phyloP scores from a whole-genome alignment of 2,113 vertebrate genomes.

The Serinus canaria region DNA sequence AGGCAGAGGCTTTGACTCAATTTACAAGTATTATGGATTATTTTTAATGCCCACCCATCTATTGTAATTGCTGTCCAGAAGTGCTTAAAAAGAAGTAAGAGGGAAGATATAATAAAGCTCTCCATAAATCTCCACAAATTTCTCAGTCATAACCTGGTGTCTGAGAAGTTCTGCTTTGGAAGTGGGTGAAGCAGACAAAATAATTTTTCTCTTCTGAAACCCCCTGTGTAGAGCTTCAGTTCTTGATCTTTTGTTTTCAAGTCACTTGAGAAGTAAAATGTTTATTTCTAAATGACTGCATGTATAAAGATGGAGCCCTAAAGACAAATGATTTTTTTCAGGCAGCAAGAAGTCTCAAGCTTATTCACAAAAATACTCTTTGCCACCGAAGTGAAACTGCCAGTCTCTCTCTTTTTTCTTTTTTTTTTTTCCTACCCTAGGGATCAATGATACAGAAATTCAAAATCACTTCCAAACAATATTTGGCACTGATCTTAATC shows the following conservation, averaged over 20 bases:
- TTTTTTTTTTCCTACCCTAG: background rate
- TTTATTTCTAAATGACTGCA: background rate
- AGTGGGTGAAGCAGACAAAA: background rate
- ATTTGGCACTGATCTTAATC: conserved; percentile 16
- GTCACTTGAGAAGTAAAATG: background rate
- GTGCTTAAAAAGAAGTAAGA: background rate
- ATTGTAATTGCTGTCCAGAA: background rate
- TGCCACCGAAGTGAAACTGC: background rate
- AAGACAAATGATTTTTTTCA: background rate
- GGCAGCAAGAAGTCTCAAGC: background rate
- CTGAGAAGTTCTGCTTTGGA: background rate
- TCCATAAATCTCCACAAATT: background rate
- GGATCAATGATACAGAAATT: background rate
- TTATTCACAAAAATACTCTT: background rate
- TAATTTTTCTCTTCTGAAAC: background rate
- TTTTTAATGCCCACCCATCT: background rate
- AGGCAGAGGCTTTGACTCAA: background rate
- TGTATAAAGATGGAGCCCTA: background rate
- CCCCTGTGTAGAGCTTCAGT: background rate
- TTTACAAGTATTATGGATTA: background rate
- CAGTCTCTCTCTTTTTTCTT: background rate
- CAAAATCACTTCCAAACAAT: background rate
- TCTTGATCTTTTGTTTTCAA: conserved; percentile 11
- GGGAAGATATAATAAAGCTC: background rate
- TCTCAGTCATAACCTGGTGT: background rate